Evolutionary conservation across 1,140 invertebrate genomes (phyloP), one percentile per base, ranked within the genome.

Genomic region (Drosophila malerkotliana): DNA sequence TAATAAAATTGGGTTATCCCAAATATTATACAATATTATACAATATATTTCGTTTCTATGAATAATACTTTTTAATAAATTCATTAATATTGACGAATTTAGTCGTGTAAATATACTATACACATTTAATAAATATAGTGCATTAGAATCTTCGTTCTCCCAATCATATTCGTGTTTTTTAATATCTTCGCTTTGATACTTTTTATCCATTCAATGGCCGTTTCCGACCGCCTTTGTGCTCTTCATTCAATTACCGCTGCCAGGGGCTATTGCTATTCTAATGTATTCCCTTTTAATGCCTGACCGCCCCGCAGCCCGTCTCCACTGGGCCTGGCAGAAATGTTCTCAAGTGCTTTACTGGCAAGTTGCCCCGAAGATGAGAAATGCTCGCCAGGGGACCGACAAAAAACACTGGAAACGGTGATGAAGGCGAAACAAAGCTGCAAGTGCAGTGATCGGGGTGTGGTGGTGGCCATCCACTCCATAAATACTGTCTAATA

Each of bases 171-270:
- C 12, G 8, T 30, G 37, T 24, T 48, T 68, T 66, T 24, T 24
- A 30, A 7, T 54, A 24, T 14, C 55, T 32, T 14, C 6, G 3
- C 26, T 21, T 41, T 32, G 41, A 51, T 32, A 26, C 47, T 68
- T 63, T 32, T 72, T 37, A 55, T 37, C 39, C 72, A 72, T 66
- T 71, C 77, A 53, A 73, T 75, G 72, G 77, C 64, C 77, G 62
- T 51, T 80, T 79, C 83, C 61, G 57, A 56, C 71, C 58, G 54
- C 69, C 77, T 79, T 71, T 79, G 58, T 76, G 77, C 63, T 80
- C 61, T 52, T 81, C 81, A 87, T 87, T 87, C 81, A 81, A 84
- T 84, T 84, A 84, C 81, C 81, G 82, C 77, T 82, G 76, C 75
- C 79, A 73, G 79, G 62, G 75, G 68, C 80, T 62, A 68, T 85